Base-by-base conservation (phyloP, 1,140 invertebrate species). In the Whitmania pigra region DNA sequence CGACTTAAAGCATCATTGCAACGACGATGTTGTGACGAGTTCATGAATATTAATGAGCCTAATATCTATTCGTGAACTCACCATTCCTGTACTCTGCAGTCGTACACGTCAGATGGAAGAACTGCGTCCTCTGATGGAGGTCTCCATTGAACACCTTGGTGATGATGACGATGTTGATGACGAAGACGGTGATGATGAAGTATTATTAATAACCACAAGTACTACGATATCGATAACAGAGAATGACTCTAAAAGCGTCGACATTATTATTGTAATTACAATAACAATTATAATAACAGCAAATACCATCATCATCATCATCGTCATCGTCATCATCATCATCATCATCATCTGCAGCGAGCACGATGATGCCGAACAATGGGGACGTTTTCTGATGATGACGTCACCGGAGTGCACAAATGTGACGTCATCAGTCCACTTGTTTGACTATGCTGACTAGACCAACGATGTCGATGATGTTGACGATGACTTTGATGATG, bases 321-420 rank as follows among this genome's bases (percentile, higher is more conserved):
- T 63, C 57, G 11, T 63, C 15, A 63, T 63, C 57, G 18, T 63
- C 57, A 63, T 63, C 57, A 63, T 63, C 57, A 63, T 63, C 57
- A 31, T 13, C 57, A 63, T 18, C 57, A 63, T 17, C 57, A n/a
- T 17, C 4, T 25, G 11, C 57, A 13, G 22, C 13, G 29, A 25
- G 22, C 22, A 11, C 20, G 29, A 63, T 63, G 22, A 63, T 18
- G 22, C 9, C 57, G 9, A 6, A 25, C 57, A 63, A 15, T 31
- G 18, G 20, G 20, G 2, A n/a, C 54, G 25, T 57, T 25, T n/a
- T 57, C 54, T 9, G 20, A 57, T 9, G 20, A 9, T 57, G 20
- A 57, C 25, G 20, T 20, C 54, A 36, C 2, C 31, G 6, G 31
- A 36, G 6, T 36, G 31, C 31, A 36, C 6, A 2, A 36, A 6